Base-by-base conservation (phyloP, 1,140 invertebrate species). In the Dendrolimus punctatus region DNA sequence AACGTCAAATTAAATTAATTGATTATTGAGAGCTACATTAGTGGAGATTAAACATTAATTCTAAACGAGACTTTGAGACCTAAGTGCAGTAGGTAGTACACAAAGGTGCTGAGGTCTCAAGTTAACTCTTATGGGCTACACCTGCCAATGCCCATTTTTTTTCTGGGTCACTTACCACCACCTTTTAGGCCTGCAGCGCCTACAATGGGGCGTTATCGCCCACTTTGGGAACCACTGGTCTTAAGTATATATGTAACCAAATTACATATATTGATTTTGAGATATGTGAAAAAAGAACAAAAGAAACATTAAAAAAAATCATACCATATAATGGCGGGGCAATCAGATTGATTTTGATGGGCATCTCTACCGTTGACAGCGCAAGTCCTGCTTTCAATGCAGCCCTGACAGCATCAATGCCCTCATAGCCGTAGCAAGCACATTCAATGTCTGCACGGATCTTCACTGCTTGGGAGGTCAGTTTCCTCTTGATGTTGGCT, bases 321-420 rank as follows among this genome's bases (percentile, higher is more conserved):
- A 81, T 89, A 94, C 93, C 93, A 90, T 99, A 99, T 60, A 98
- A 88, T 43, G 99, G 99, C 45, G 99, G 98, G 41, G 99, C 98
- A 80, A 99, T 99, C 49, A 99, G 88, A 88, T 99, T 99, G 68
- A 99, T 99, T 88, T 98, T 99, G 62, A 99, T 98, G 6, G 96
- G 96, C 87, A 99, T 92, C 62, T 97, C 95, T 70, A 95, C 93
- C 6, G 95, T 98, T 4, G 97, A 98, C 42, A 96, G 89, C 49
- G 94, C 92, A n/a, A 99, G 90, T 4, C 99, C 99, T 76, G 95
- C 91, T 82, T 92, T 95, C 4, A 99, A 87, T 0, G 99, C 97
- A 55, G 93, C 90, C 85, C 99, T 99, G 0, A 99, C 98, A 42
- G 99, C 99, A 90, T 99, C 98, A 69, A 99, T 99, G 39, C 99